A percentile compares a stretch with the other conserved stretches of the same genome.
Evolutionary conservation across 2,113 vertebrate species (phyloP).

Genomic region (Sorex araneus): DNA sequence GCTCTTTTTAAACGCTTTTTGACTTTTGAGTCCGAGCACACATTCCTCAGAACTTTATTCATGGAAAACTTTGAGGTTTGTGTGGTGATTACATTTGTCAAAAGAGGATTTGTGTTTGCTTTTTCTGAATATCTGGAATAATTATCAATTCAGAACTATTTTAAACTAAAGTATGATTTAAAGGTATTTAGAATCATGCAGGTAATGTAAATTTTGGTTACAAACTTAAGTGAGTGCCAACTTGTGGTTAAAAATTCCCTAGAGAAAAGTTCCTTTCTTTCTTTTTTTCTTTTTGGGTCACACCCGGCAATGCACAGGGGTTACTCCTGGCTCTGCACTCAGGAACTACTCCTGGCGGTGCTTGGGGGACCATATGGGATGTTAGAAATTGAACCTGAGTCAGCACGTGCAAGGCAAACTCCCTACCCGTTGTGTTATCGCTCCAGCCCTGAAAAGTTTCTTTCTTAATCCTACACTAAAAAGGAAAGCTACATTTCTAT

Average conservation of each 20-base stretch:
- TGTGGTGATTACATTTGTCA: conserved; percentile 59
- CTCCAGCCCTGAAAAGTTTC: conserved; percentile 43
- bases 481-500: conserved; percentile 2
- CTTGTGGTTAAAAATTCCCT: conserved; percentile 41
- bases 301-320: too few relatives aligned
- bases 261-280: conserved; percentile 28
- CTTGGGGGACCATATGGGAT: too few relatives aligned
- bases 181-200: conserved; percentile 38
- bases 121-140: conserved; percentile 44
- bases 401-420: too few relatives aligned
- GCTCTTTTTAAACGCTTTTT: conserved; percentile 48
- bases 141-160: conserved; percentile 33
- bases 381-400: too few relatives aligned
- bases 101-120: conserved; percentile 60
- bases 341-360: too few relatives aligned
- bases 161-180: conserved; percentile 60
- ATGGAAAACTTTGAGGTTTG: conserved; percentile 58
- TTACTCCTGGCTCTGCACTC: too few relatives aligned
- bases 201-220: conserved; percentile 39
- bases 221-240: neutral
- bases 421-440: too few relatives aligned
- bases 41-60: conserved; percentile 63
- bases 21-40: conserved; percentile 39
- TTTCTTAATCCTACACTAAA: neutral
- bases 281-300: too few relatives aligned